phyloP scores from a whole-genome alignment of 2,888 invertebrate species.

The Drosophila lacicola region DNA sequence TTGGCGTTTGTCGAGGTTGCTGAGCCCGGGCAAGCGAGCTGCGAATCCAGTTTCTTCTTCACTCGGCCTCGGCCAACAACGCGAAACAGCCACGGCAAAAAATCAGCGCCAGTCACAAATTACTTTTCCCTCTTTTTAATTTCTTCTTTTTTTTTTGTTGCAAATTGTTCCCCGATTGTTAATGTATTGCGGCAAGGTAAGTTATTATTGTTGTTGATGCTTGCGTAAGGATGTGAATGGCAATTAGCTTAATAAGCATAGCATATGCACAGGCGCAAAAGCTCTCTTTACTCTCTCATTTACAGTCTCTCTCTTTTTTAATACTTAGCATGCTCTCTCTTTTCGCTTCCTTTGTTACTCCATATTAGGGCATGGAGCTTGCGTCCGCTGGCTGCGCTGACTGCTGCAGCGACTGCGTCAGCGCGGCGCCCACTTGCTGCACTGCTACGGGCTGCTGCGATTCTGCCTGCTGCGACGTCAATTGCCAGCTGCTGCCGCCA shows the following conservation, averaged over 20 bases:
- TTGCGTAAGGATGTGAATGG: constrained; percentile 36
- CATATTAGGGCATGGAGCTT: constrained; percentile 57
- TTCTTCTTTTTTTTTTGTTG: constrained; percentile 4
- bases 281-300: constrained; percentile 9
- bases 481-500: constrained; percentile 46
- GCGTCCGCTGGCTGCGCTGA: constrained; percentile 54
- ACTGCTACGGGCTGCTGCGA: constrained; percentile 17
- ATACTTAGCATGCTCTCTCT: neutral
- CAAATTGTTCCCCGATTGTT: constrained; percentile 15
- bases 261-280: constrained; percentile 57
- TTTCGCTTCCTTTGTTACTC: neutral
- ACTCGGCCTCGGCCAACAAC: constrained; percentile 71
- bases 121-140: constrained; percentile 12
- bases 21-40: constrained; percentile 70
- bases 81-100: constrained; percentile 58
- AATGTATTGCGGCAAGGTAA: constrained; percentile 43
- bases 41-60: constrained; percentile 81
- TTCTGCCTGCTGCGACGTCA: constrained; percentile 59
- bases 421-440: constrained; percentile 51
- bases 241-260: constrained; percentile 47
- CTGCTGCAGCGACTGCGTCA: constrained; percentile 58
- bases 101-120: constrained; percentile 27
- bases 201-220: constrained; percentile 12
- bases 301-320: neutral
- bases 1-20: constrained; percentile 74